Evolutionary conservation across 1,140 invertebrate species (phyloP), one percentile per base, ranked within the genome.

Genomic region (Ectropis grisescens): DNA sequence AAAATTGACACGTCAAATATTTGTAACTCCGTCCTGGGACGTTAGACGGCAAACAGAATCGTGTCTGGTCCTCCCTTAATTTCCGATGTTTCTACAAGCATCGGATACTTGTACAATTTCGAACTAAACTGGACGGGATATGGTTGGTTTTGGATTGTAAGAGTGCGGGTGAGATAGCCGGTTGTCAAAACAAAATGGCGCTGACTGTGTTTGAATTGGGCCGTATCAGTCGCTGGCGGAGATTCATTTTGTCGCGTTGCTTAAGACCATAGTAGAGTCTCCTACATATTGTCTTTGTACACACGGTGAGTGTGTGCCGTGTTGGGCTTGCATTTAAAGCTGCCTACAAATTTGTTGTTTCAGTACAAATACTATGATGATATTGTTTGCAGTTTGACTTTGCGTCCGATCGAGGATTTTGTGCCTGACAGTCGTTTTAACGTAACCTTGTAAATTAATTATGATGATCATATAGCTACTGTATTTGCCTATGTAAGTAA

Each of bases 1-100:
- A 72, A 76, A 81, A 81, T 81, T 78, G 76, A 81, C 76, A 81
- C 72, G 72, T 81, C 72, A 81, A 81, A 81, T 81, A 81, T 81
- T 81, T 81, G 76, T 74, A 72, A 72, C 71, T 81, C 76, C 69
- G 72, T 72, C 72, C 71, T 74, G 72, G 67, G 76, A 81, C 72
- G 72, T 72, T 76, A 78, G 69, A 75, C 60, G 55, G 72, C 76
- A 81, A 81, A 81, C 69, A 78, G 69, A 76, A 68, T 70, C 71
- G 76, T 69, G 76, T 78, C 76, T 78, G 67, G 71, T 76, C 65
- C 65, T 70, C 76, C 72, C 72, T 81, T 81, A 78, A 81, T 81
- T 81, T 78, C 70, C 70, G 67, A 78, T 76, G 76, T 74, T 78
- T 64, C 69, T 60, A 68, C 68, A 49, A 37, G 32, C 38, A 12